Evolutionary conservation across 1,140 invertebrate genomes (phyloP).

Genomic region (Vanessa tameamea): DNA sequence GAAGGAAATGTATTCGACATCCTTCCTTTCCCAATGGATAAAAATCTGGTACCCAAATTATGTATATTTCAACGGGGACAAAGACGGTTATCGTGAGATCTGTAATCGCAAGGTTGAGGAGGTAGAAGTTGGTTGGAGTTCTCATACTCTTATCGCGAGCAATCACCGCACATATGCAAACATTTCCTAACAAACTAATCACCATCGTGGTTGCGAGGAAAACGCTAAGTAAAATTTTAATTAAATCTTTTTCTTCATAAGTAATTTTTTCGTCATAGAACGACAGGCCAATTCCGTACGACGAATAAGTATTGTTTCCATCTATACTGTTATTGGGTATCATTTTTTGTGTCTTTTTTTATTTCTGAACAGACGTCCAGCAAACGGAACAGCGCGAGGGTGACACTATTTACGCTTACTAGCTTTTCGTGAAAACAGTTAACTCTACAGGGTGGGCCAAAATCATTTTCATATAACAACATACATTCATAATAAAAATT

Average conservation of each 20-base stretch:
- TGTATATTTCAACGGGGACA: conserved; percentile 90
- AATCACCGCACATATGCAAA: conserved; percentile 96
- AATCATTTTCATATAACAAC: not conserved
- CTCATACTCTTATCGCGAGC: conserved; percentile 93
- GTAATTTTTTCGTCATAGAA: conserved; percentile 40
- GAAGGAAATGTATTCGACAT: conserved; percentile 90
- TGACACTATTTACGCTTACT: conserved; percentile 15
- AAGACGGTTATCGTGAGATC: conserved; percentile 92
- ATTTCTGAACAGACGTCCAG: conserved; percentile 13
- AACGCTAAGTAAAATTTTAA: conserved; percentile 88
- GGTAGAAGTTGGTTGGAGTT: conserved; percentile 94
- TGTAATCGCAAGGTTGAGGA: conserved; percentile 95
- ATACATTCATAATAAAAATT: too few relatives aligned
- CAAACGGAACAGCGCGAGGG: conserved; percentile 15
- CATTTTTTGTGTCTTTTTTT: conserved; percentile 16
- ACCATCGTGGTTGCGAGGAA: conserved; percentile 91
- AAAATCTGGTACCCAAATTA: conserved; percentile 91
- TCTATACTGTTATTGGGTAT: conserved; percentile 1
- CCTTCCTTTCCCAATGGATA: conserved; percentile 92
- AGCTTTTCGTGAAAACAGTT: conserved; percentile 20
- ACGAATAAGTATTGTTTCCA: conserved; percentile 28
- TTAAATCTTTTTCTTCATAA: conserved; percentile 82
- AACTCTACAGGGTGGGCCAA: conserved; percentile 35
- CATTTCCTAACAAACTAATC: conserved; percentile 92
- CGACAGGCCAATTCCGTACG: conserved; percentile 38